These are phyloP conservation scores for Plecturocebus donacophilus DNA, from an alignment of 2,113 vertebrate genomes.

Conservation along the genomic window DNA sequence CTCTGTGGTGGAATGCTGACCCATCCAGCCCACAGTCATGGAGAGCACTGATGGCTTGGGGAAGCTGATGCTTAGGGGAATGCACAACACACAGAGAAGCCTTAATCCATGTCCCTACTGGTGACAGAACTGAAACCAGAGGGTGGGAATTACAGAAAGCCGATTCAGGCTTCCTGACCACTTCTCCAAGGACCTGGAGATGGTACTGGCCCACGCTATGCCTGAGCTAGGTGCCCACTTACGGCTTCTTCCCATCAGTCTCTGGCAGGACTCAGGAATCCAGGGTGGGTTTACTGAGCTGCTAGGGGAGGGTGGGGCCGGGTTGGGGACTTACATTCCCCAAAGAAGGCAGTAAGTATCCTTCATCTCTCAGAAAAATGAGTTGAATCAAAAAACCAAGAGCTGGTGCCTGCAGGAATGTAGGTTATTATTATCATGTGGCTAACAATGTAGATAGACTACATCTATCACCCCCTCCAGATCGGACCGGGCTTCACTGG, in stretches of 20 bases:
- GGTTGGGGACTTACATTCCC: not conserved
- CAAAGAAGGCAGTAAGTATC: not conserved
- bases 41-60: rapidly evolving
- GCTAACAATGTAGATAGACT: no score
- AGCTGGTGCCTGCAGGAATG: not conserved
- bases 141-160: not conserved
- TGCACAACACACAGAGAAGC: rapidly evolving
- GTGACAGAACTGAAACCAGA: not conserved
- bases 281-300: not conserved
- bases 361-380: not conserved
- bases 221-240: not conserved
- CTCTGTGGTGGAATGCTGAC: not conserved
- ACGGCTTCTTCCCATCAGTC: rapidly evolving
- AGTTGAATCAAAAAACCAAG: no score
- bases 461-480: not conserved
- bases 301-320: rapidly evolving
- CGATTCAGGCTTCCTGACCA: not conserved
- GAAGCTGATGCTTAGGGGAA: not conserved
- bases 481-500: rapidly evolving
- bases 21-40: not conserved
- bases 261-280: not conserved
- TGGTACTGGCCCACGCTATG: rapidly evolving
- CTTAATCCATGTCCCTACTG: not conserved
- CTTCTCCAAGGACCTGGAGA: not conserved
- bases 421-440: rapidly evolving